Conservation (phyloP, 2,888 invertebrate genomes). For the Philonicus albiceps region DNA sequence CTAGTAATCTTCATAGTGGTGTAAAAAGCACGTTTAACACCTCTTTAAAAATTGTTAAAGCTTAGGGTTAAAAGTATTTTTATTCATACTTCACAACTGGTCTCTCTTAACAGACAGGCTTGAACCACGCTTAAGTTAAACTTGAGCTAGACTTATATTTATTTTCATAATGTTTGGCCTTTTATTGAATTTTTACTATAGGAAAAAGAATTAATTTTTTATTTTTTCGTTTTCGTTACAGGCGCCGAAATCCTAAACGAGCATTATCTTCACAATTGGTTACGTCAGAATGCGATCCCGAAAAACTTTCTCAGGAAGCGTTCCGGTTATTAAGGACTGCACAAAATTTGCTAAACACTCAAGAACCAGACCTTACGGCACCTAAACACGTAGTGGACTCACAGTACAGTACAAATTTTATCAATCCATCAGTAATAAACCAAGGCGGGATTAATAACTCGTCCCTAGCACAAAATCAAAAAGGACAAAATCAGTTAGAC, state of each 20-base stretch:
- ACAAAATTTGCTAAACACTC: conserved; percentile 70
- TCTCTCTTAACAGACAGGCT: too few species aligned
- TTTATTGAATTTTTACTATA: neutral
- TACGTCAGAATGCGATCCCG: conserved; percentile 67
- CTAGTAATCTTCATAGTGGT: too few species aligned
- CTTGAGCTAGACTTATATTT: too few species aligned
- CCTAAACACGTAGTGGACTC: conserved; percentile 44
- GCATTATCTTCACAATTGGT: conserved; percentile 34
- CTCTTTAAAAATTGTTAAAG: too few species aligned
- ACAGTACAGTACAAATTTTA: conserved; percentile 6
- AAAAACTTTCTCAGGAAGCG: conserved; percentile 73
- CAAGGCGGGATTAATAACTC: conserved; percentile 33
- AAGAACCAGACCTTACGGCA: conserved; percentile 68
- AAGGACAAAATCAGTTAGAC: conserved; percentile 35
- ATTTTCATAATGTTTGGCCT: too few species aligned
- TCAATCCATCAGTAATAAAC: neutral
- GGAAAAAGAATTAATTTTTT: neutral
- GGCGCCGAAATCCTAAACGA: conserved; percentile 49
- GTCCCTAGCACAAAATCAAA: conserved; percentile 33
- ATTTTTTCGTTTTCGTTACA: conserved; percentile 20
- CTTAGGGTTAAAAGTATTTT: too few species aligned
- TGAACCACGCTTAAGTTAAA: too few species aligned
- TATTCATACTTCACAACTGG: too few species aligned
- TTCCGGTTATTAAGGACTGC: conserved; percentile 72
- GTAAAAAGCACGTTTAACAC: too few species aligned